Evolutionary conservation across 2,888 invertebrate species (phyloP).

Genomic region (Caenorhabditis panamensis): DNA sequence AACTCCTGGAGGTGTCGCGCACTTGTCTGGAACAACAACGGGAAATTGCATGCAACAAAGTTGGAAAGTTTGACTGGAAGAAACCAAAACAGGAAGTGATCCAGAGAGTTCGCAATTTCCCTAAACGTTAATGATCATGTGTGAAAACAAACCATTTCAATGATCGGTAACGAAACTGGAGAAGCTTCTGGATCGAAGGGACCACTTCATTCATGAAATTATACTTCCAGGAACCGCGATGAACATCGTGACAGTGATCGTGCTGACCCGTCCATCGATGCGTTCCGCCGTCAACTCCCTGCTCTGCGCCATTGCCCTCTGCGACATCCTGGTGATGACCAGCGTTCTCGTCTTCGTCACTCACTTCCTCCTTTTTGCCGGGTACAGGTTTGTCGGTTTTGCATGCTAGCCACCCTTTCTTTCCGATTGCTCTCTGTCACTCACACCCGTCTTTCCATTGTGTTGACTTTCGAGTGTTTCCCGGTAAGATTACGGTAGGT

Average conservation of each 20-base stretch:
- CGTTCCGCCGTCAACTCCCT: conserved; percentile 73
- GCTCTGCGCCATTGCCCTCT: conserved; percentile 79
- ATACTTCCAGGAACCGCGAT: conserved; percentile 75
- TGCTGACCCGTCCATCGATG: conserved; percentile 79
- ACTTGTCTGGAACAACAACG: not conserved
- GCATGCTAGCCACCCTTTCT: conserved; percentile 37
- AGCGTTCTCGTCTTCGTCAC: conserved; percentile 76
- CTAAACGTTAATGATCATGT: no score
- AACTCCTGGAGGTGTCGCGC: not conserved
- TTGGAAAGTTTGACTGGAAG: not conserved
- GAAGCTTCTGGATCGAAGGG: no score
- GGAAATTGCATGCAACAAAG: not conserved
- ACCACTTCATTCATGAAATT: no score
- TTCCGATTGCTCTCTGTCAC: conserved; percentile 20
- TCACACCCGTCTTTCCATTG: conserved; percentile 10
- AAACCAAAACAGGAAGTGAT: not conserved
- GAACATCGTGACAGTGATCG: conserved; percentile 78
- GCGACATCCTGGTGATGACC: conserved; percentile 79
- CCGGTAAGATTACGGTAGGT: conserved; percentile 1
- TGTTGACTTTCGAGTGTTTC: conserved; percentile 9
- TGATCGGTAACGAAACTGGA: not conserved
- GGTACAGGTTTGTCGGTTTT: conserved; percentile 67
- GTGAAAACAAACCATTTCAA: not conserved
- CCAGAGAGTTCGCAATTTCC: conserved; percentile 1
- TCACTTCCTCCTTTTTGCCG: conserved; percentile 77